Base-by-base conservation (phyloP, 2,113 vertebrate genomes). In the Oreochromis spilurus region DNA sequence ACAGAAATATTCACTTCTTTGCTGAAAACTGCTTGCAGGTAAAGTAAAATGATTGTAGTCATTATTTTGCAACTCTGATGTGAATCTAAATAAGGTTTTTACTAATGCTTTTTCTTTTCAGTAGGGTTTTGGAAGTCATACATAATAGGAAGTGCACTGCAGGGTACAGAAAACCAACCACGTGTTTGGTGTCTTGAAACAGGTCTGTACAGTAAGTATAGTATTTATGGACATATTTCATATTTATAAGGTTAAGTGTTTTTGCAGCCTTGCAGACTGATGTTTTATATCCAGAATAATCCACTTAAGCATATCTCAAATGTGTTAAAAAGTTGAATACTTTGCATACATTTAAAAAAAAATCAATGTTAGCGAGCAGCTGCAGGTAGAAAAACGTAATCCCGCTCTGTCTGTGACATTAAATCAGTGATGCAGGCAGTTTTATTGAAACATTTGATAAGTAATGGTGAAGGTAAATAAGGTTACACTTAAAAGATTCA, bases 391-490 rank as follows among this genome's bases (percentile, higher is more conserved):
- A 31, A 83, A 88, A 91, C n/a, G 62, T 65, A 84, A 88, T 89
- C 55, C 62, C 19, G 53, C 79, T 67, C 21, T 82, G 58, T 84
- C 78, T 53, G 82, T 90, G 89, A 84, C 87, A 90, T 87, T 88
- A 91, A 92, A 94, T 91, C 86, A 87, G 50, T 29, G 55, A 87
- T 60, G 83, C 81, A 36, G 67, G 80, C 84, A 85, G 83, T 88
- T 94, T 91, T 93, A 92, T 91, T 90, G 90, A 95, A 91, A 92
- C 83, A 83, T 92, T 92, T 94, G 88, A 94, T 93, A 94, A 94
- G 88, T 91, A 89, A 90, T 81, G 53, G 84, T 78, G 60, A 53
- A 93, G 90, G 92, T 95, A 95, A 95, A 95, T 94, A 94, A 93
- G 89, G 89, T 91, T 92, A 89, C 54, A 86, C 89, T 91, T 94